A percentile compares a stretch with the other conserved stretches of the same genome.
phyloP scores from a whole-genome alignment of 2,797 vertebrate genomes.

The Pachyuromys duprasi region DNA sequence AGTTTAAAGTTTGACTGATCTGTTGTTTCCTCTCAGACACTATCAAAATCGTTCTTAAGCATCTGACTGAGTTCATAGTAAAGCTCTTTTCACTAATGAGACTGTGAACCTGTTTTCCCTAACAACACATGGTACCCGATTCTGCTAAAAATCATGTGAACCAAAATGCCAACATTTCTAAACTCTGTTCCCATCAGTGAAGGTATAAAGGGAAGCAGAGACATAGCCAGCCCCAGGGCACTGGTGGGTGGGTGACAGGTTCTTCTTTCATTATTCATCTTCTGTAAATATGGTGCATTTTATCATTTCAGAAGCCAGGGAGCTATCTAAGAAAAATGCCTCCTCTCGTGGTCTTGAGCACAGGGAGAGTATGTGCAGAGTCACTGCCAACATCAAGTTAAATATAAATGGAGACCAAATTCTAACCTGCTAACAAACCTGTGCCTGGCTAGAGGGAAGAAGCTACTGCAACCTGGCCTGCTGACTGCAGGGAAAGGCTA shows the following conservation, averaged over 20 bases:
- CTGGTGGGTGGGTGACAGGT: neutral
- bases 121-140: neutral
- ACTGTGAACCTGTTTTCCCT: neutral
- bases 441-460: neutral
- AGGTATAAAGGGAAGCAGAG: neutral
- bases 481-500: neutral
- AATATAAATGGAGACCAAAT: constrained; percentile 27
- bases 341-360: neutral
- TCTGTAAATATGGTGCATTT: neutral
- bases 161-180: neutral
- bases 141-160: neutral
- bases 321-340: neutral
- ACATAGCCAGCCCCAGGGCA: neutral
- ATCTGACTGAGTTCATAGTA: neutral
- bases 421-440: neutral
- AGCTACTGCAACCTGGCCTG: neutral
- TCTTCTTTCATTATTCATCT: neutral
- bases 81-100: neutral
- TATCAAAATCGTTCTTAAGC: neutral
- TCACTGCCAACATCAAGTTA: constrained; percentile 22
- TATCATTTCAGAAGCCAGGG: neutral
- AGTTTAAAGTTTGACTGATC: neutral
- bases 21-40: neutral
- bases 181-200: neutral
- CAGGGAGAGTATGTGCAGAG: neutral